A percentile compares a stretch with the other conserved stretches of the same genome.
Evolutionary conservation across 2,113 vertebrate species (phyloP).

Genomic region (Poicephalus meyeri): DNA sequence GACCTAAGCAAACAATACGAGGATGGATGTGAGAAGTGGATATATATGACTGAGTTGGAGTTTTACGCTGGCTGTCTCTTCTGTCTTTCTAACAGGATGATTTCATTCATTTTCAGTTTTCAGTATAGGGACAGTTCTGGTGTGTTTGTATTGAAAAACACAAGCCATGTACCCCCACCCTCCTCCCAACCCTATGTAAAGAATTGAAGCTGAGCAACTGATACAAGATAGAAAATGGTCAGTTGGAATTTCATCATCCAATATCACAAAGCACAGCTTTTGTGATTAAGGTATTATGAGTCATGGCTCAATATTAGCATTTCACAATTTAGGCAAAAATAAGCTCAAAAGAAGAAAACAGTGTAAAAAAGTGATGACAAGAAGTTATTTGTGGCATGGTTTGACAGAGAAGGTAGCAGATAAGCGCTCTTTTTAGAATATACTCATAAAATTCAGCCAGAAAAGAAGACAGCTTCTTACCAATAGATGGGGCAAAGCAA

Average conservation of each 20-base stretch:
- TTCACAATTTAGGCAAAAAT: neutral
- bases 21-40: neutral
- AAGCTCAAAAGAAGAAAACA: neutral
- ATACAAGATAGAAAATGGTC: neutral
- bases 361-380: neutral
- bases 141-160: neutral
- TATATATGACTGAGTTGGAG: neutral
- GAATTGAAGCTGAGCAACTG: neutral
- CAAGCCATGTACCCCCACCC: rapidly evolving
- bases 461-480: neutral
- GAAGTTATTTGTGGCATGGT: neutral
- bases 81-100: neutral
- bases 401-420: neutral
- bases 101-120: neutral
- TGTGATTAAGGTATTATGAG: neutral
- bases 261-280: neutral
- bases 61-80: neutral
- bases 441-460: neutral
- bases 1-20: neutral
- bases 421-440: neutral
- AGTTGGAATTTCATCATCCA: neutral
- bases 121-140: neutral
- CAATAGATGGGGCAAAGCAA: conserved; percentile 33
- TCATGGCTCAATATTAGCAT: neutral
- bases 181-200: neutral